Evolutionary conservation across 2,797 vertebrate genomes (phyloP), one percentile per base, ranked within the genome.

Genomic region (Coranthus polyacanthus): DNA sequence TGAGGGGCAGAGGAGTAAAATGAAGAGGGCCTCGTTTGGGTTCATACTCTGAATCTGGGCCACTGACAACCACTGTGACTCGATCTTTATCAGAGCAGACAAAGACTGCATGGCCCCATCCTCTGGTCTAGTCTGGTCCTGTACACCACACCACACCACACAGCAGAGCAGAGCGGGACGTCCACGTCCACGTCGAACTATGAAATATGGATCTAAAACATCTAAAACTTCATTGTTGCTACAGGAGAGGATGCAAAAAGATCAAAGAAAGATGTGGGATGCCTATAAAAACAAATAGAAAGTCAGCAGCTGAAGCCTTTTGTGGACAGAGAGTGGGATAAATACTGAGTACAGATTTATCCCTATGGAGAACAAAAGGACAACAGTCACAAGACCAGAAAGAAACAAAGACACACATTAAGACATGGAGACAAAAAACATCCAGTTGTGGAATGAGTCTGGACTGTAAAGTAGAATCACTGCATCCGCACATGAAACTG

Each of bases 31-130:
- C 55, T 54, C 2, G 5, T 54, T 60, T 53, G 58, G 57, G 46
- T 69, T 68, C 45, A 69, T 53, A 61, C 43, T 29, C 46, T 58
- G 68, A 83, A 82, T 84, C 68, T 87, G 72, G 70, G 67, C 71
- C 81, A 80, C 59, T 63, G 62, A 79, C 59, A 65, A 59, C 57
- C 58, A 66, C 42, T 45, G 61, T 57, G 72, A 74, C 49, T 62
- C 24, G 3, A 43, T 75, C 49, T 71, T 58, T 75, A 81, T 85
- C 60, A 73, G 75, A 79, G 44, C 56, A 70, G 69, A 87, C 75
- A 78, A 66, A 74, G 64, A 68, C 76, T 57, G 61, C 50, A 68
- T 34, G 63, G 49, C 37, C 55, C n/a, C 5, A 15, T 81, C 57
- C 52, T 75, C 36, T 21, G 20, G 58, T 43, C 24, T 57, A 67